Evolutionary conservation across 2,113 vertebrate genomes (phyloP).

Genomic region (Tetraodon nigroviridis): DNA sequence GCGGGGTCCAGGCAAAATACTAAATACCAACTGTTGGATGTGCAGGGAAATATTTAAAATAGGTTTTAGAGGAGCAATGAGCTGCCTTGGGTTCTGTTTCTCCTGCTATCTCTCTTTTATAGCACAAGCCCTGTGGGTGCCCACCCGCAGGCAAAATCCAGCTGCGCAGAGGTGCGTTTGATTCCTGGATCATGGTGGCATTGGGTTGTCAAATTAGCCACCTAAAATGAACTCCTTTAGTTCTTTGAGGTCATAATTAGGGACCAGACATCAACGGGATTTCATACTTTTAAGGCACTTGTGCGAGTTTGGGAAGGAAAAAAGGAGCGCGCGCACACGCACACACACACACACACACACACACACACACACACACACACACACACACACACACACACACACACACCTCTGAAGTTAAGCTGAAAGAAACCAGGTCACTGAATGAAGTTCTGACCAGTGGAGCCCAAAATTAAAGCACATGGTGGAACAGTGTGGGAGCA

Average conservation of each 20-base stretch:
- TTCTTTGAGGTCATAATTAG: background rate
- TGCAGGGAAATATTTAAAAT: no score
- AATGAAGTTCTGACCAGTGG: slow-evolving; percentile 60
- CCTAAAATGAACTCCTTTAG: background rate
- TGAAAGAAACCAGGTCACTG: slow-evolving; percentile 54
- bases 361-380: background rate
- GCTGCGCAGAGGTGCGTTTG: background rate
- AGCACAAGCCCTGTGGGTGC: no score
- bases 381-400: slow-evolving; percentile 2
- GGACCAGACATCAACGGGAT: background rate
- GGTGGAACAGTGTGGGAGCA: slow-evolving; percentile 61
- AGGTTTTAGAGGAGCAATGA: no score
- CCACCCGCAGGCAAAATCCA: background rate
- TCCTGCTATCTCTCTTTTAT: no score
- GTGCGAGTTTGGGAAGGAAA: slow-evolving; percentile 2
- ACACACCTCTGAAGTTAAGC: slow-evolving; percentile 32
- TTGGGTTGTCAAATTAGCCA: background rate
- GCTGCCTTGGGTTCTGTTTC: no score
- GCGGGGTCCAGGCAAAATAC: background rate
- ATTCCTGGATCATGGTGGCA: background rate
- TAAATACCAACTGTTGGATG: background rate
- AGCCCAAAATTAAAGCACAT: slow-evolving; percentile 69
- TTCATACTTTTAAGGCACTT: slow-evolving; percentile 11
- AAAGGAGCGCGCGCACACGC: no score
- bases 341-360: background rate